Evolutionary conservation across 2,113 vertebrate species (phyloP), one percentile per base, ranked within the genome.

Genomic region (Tragelaphus buxtoni): DNA sequence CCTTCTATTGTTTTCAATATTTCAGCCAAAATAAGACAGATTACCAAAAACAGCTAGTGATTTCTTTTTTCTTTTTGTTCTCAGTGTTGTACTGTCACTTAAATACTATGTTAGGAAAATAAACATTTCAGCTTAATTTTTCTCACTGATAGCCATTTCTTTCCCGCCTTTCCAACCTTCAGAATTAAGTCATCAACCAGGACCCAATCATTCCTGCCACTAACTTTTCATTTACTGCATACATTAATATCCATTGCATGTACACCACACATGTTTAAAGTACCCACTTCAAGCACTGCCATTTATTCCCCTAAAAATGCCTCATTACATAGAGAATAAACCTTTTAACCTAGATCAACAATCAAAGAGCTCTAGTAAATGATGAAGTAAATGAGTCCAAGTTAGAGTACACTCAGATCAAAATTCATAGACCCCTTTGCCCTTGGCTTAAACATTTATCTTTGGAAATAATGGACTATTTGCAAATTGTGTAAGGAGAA

Each of bases 291-390:
- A 88, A 96, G 47, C 26, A 77, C 24, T 81, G 47, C 10, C 86
- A 95, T 92, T 97, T 95, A 93, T 83, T 95, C 77, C 83, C 84
- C 51, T 96, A 96, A 82, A 97, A 97, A 96, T 88, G 51, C 86
- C 96, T 97, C 72, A 94, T 97, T 93, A 96, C 42, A 63, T 93
- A 94, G 90, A 96, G 35, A 97, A 90, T 97, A 97, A 96, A 97
- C 79, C 90, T 94, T 97, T 89, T 51, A 95, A 95, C 89, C 72
- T 93, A 42, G 76, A 93, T 90, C 77, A 93, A 47, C 53, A 92
- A 88, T 97, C 92, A 94, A 96, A 98, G 53, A 83, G 53, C 88
- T 95, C 72, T 90, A 96, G 90, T 90, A 97, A 94, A 97, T 94
- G 63, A 80, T 96, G 88, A 95, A 95, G 56, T 88, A 97, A 96